Conservation (phyloP, 1,140 invertebrate species). For the Arion vulgaris region DNA sequence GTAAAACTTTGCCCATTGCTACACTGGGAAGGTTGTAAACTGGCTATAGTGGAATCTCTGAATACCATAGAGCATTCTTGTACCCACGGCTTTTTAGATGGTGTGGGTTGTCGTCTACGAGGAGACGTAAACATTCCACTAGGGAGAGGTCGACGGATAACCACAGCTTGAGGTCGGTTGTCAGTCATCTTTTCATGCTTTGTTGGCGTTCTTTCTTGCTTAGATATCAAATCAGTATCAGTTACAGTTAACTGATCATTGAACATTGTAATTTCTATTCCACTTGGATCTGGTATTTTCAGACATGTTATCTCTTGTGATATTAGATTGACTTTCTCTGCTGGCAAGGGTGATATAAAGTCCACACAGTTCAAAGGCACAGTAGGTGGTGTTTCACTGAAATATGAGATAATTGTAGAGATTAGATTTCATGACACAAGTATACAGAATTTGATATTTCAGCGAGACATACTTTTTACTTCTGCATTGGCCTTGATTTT, state of each 20-base stretch:
- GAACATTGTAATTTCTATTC: not conserved
- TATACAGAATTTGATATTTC: too few species aligned
- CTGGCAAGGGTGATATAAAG: conserved; percentile 16
- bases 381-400: not conserved
- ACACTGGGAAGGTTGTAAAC: conserved; percentile 32
- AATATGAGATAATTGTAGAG: not conserved
- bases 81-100: conserved; percentile 30
- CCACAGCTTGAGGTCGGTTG: conserved; percentile 35
- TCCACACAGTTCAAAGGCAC: not conserved
- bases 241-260: not conserved
- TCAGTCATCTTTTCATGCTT: not conserved
- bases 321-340: conserved; percentile 13
- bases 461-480: too few species aligned
- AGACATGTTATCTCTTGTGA: not conserved
- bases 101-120: conserved; percentile 9
- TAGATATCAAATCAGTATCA: not conserved
- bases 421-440: not conserved
- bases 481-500: too few species aligned
- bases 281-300: not conserved
- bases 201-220: not conserved
- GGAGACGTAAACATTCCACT: conserved; percentile 44
- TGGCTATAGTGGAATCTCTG: conserved; percentile 42
- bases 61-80: conserved; percentile 43
- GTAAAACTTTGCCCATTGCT: not conserved
- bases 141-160: conserved; percentile 36